Evolutionary conservation across 2,113 vertebrate species (phyloP), one percentile per base, ranked within the genome.

Genomic region (Grantiella picta): DNA sequence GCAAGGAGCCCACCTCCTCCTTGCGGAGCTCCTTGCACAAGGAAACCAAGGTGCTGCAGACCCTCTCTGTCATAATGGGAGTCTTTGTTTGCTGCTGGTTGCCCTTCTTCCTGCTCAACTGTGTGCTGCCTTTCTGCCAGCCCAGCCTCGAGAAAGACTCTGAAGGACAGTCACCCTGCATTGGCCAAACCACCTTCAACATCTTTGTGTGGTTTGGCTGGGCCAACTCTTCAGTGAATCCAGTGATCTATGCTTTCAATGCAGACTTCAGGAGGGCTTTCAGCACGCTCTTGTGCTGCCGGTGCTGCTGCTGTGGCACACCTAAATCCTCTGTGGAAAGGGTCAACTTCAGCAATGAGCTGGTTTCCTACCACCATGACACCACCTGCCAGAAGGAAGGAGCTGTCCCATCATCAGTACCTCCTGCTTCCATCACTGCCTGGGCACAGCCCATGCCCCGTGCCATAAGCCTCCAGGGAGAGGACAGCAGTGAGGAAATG

Each of bases 81-180:
- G 98, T 98, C 50, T 99, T 99, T 9, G 98, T 99, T 24, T 98
- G 98, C 87, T 99, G 98, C 97, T 98, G 98, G 98, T 96, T 99
- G 69, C 98, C 98, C 2, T 99, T 99, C 38, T 99, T 99, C 87
- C 96, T 99, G 21, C 97, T 99, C 45, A 99, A 98, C 93, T 99
- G 98, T 61, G 96, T 98, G 95, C 95, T 98, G 38, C 98, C 98
- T 11, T 98, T 99, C 96, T 99, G 98, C 56, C 96, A 95, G 27
- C 78, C 86, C 1, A 12, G 2, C 40, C 44, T 21, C 0, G 27
- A 88, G 25, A 53, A 36, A 7, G 33, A 63, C 44, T n/a, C 8
- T 3, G 63, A 90, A 18, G 92, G 28, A 36, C 87, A 81, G 36
- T 82, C 94, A 7, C 92, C 94, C 49, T 99, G 98, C 10, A 75